Evolutionary conservation across 2,888 invertebrate genomes (phyloP).

Genomic region (Apomyelois bistriatella): DNA sequence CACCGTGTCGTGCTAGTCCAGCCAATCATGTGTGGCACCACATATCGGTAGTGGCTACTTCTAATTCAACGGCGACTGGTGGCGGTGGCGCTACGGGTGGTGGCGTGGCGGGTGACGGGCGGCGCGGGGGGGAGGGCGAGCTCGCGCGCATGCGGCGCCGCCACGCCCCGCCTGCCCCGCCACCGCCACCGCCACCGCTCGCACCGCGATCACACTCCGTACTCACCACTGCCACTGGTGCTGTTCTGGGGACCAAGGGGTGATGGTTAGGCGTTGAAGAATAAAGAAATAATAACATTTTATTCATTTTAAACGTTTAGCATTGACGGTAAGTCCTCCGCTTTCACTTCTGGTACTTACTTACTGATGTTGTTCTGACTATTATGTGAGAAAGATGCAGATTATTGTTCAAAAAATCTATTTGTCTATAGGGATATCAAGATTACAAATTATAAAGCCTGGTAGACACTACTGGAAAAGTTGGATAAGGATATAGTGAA

Average conservation of each 20-base stretch:
- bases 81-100: slow-evolving; percentile 44
- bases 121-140: slow-evolving; percentile 36
- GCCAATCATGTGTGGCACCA: slow-evolving; percentile 45
- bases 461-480: no score
- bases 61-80: slow-evolving; percentile 67
- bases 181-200: slow-evolving; percentile 26
- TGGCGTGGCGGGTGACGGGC: slow-evolving; percentile 36
- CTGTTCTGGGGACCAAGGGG: slow-evolving; percentile 24
- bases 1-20: no score
- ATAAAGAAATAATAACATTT: no score
- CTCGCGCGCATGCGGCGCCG: slow-evolving; percentile 37
- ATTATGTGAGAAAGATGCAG: no score
- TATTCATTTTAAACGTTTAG: no score
- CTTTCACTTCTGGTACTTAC: no score
- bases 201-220: slow-evolving; percentile 29
- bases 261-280: slow-evolving; percentile 12
- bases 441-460: no score
- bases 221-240: slow-evolving; percentile 40
- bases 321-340: no score
- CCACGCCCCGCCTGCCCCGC: slow-evolving; percentile 25
- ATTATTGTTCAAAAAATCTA: no score
- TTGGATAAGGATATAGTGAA: no score
- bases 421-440: no score
- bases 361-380: no score
- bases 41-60: slow-evolving; percentile 69